Conservation (phyloP, 2,888 invertebrate species). For the Mythimna vitellina region DNA sequence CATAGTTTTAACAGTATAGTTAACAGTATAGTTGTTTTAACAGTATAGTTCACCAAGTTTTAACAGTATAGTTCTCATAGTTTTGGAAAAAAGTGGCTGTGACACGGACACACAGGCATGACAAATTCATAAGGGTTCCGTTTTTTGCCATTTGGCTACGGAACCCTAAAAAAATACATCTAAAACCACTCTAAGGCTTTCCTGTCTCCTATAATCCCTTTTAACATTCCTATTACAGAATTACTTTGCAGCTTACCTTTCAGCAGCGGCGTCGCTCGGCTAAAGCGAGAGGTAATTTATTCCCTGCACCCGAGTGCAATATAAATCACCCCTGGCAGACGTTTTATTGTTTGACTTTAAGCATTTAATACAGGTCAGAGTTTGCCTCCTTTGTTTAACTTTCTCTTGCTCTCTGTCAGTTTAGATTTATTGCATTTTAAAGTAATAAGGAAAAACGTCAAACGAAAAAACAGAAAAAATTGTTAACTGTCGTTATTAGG, state of each 20-base stretch:
- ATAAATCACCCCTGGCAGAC: constrained; percentile 50
- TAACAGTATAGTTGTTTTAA: too few species aligned
- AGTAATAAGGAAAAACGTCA: not conserved
- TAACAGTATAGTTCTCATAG: too few species aligned
- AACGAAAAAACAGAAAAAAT: not conserved
- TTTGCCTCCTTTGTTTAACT: constrained; percentile 33
- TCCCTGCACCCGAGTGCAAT: constrained; percentile 53
- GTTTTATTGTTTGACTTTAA: constrained; percentile 38
- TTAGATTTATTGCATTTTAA: constrained; percentile 27
- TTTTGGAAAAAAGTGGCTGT: too few species aligned
- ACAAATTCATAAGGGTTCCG: too few species aligned
- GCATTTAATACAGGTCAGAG: constrained; percentile 38
- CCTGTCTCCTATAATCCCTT: not conserved
- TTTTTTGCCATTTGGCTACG: too few species aligned
- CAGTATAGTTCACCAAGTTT: too few species aligned
- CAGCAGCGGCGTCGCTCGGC: constrained; percentile 13
- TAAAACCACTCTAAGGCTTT: too few species aligned
- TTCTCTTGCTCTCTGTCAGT: constrained; percentile 20
- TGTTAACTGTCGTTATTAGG: too few species aligned
- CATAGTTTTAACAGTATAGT: too few species aligned
- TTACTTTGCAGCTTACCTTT: constrained; percentile 24
- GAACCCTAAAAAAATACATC: too few species aligned
- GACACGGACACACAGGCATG: too few species aligned
- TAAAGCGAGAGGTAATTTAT: constrained; percentile 51
- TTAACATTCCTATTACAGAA: constrained; percentile 7